Evolutionary conservation across 2,113 vertebrate genomes (phyloP).

Genomic region (Podarcis muralis): DNA sequence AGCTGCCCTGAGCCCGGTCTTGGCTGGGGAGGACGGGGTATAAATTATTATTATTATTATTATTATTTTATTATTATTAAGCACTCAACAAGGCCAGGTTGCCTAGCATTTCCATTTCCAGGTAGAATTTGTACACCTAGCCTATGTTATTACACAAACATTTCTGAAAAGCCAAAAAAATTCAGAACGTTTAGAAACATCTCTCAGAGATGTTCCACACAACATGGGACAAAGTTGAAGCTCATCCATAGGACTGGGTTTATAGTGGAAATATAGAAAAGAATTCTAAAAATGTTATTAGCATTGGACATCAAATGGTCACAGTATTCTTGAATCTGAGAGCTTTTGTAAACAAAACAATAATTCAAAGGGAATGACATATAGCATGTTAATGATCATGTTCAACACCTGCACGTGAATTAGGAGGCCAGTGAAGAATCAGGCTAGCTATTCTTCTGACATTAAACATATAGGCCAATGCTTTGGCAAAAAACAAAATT

Average conservation of each 20-base stretch:
- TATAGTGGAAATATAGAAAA: neutral
- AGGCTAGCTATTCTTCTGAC: neutral
- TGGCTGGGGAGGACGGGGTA: too few species aligned
- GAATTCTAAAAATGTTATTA: too few species aligned
- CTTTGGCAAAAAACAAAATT: neutral
- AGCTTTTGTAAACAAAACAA: neutral
- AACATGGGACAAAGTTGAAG: neutral
- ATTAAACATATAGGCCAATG: neutral
- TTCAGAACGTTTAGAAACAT: neutral
- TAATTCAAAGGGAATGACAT: neutral
- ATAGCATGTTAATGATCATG: neutral
- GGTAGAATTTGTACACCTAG: neutral
- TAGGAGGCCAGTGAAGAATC: neutral
- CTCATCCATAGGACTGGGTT: neutral
- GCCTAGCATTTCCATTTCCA: neutral
- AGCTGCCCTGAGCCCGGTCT: too few species aligned
- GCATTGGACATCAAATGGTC: neutral
- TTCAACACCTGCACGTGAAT: neutral
- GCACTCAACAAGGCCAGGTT: neutral
- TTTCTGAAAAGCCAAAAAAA: neutral
- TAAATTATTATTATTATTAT: too few species aligned
- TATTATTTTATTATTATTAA: too few species aligned
- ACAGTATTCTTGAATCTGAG: neutral
- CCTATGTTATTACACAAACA: too few species aligned
- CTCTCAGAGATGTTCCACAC: neutral